Evolutionary conservation across 2,797 vertebrate species (phyloP).

Genomic region (Silurus aristotelis): DNA sequence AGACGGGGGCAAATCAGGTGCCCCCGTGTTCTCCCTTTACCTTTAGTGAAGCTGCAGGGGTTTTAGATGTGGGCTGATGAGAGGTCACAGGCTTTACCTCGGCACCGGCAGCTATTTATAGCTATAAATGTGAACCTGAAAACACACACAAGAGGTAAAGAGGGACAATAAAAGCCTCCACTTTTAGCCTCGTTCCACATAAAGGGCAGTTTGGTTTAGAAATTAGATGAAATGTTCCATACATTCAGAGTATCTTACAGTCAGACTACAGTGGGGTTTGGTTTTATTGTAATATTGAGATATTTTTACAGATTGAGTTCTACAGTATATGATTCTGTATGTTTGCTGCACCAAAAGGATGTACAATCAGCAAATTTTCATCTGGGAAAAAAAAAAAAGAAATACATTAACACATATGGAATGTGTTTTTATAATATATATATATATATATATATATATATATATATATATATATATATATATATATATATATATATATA

Average conservation of each 20-base stretch:
- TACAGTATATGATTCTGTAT: not conserved
- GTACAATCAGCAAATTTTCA: not conserved
- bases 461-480: too few species aligned
- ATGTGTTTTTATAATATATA: too few species aligned
- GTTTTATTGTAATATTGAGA: too few species aligned
- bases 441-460: too few species aligned
- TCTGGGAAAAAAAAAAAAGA: not conserved
- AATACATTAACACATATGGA: too few species aligned
- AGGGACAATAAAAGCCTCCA: conserved; percentile 10
- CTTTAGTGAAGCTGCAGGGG: conserved; percentile 72
- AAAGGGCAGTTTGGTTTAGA: not conserved
- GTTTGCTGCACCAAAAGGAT: not conserved
- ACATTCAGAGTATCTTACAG: not conserved
- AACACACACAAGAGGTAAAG: conserved; percentile 36
- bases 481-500: too few species aligned
- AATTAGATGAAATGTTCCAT: not conserved
- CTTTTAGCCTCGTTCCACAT: not conserved
- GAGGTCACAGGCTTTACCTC: conserved; percentile 55
- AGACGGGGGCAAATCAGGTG: conserved; percentile 27
- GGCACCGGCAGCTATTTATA: conserved; percentile 55
- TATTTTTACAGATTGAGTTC: not conserved
- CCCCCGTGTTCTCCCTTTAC: conserved; percentile 62
- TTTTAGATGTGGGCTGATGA: conserved; percentile 77
- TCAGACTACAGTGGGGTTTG: not conserved
- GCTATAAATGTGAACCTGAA: conserved; percentile 30